Percentiles rank a stretch among this genome's conserved stretches.
phyloP scores from a whole-genome alignment of 2,113 vertebrate genomes.

The Nesoenas mayeri region DNA sequence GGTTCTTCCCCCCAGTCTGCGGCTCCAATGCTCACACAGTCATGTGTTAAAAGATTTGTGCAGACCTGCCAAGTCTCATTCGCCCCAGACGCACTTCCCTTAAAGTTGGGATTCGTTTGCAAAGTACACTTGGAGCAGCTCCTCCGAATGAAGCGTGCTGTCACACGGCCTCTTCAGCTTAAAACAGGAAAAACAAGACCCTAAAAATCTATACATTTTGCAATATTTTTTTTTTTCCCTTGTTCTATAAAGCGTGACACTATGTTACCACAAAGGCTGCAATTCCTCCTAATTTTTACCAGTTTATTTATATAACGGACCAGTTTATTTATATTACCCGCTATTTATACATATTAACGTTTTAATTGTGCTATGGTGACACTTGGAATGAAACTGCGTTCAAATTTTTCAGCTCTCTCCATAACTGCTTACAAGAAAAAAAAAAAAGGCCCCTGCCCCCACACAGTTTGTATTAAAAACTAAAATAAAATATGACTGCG shows the following conservation, averaged over 20 bases:
- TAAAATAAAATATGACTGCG: accelerated
- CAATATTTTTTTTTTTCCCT: accelerated
- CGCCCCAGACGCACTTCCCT: slow-evolving; percentile 14
- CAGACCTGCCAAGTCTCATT: slow-evolving; percentile 50
- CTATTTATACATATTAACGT: accelerated
- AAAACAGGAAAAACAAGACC: neutral
- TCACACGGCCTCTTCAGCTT: neutral
- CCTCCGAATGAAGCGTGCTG: neutral
- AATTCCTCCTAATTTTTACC: neutral
- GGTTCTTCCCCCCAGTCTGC: slow-evolving; percentile 15
- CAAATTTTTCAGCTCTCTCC: neutral
- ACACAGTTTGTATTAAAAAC: accelerated
- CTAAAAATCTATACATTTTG: neutral
- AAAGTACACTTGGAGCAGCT: neutral
- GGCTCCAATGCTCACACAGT: slow-evolving; percentile 16
- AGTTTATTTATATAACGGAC: too few species aligned
- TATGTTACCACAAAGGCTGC: accelerated
- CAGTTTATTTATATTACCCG: neutral
- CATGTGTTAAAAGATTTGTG: slow-evolving; percentile 41
- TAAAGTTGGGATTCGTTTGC: slow-evolving; percentile 12
- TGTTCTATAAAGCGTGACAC: accelerated
- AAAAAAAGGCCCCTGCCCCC: accelerated
- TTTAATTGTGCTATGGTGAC: accelerated
- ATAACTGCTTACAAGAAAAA: accelerated
- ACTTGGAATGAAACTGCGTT: accelerated